Evolutionary conservation across 2,797 vertebrate species (phyloP), one percentile per base, ranked within the genome.

Genomic region (Macrochelys suwanniensis): DNA sequence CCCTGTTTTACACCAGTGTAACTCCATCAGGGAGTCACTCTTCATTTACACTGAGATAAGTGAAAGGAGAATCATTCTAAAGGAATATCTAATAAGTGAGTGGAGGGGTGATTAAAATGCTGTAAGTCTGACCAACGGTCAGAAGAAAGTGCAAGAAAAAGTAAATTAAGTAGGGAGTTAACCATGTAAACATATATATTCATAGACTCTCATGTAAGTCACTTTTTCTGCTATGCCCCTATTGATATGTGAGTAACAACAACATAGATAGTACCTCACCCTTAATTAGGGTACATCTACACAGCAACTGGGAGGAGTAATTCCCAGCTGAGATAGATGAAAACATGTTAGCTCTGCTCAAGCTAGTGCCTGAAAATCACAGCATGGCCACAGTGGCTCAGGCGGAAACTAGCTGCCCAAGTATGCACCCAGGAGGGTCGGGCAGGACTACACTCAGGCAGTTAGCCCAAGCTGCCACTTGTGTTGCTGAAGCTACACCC

Each of bases 101-200:
- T 42, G 33, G 33, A 65, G 61, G 33, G 16, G 33, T 65, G 33
- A n/a, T 65, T 65, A n/a, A 33, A 65, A 65, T 65, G 16, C 2
- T 65, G 79, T 17, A 10, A 89, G 61, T 88, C 53, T 91, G 86
- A 68, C 45, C 0, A 0, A 10, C 12, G 91, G 25, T 17, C 33
- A 78, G 93, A 83, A 87, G n/a, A 28, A 93, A 80, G 78, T 17
- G 21, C 61, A 65, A 65, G 71, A 91, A n/a, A 84, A 79, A 90
- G 2, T 83, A 53, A 80, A 59, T 59, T 93, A 76, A 15, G 5
- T 33, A 6, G 17, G 53, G 37, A 31, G 28, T 78, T 25, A 33
- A 49, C 37, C 11, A 0, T 82, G 76, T 47, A 84, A 93, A 76
- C 25, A 45, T 21, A 68, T 45, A 28, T 33, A 93, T 42, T 84